These are phyloP conservation scores for Oedothorax gibbosus DNA, from an alignment of 1,140 invertebrate genomes.

Conservation along the genomic window DNA sequence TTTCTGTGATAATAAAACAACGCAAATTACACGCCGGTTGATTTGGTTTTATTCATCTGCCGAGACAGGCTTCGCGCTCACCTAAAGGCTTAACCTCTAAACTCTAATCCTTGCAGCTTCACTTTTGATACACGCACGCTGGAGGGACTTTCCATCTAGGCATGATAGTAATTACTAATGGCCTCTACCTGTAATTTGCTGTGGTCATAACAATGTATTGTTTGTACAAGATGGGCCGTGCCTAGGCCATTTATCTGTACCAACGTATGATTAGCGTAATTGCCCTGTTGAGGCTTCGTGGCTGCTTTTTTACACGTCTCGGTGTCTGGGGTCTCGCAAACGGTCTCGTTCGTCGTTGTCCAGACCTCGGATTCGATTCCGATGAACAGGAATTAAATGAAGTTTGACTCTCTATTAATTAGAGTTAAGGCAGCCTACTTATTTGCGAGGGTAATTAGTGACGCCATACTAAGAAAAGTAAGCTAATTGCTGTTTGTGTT, in stretches of 20 bases:
- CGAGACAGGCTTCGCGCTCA: neutral
- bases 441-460: too few species aligned
- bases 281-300: neutral
- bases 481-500: too few species aligned
- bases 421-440: too few species aligned
- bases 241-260: slow-evolving; percentile 27
- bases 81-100: neutral
- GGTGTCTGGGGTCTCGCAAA: slow-evolving; percentile 18
- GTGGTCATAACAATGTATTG: slow-evolving; percentile 32
- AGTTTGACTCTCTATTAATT: too few species aligned
- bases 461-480: too few species aligned
- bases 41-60: slow-evolving; percentile 13
- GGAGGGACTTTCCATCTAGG: neutral
- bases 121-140: slow-evolving; percentile 7
- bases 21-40: slow-evolving; percentile 21
- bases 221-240: slow-evolving; percentile 39
- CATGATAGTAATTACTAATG: slow-evolving; percentile 25
- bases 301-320: slow-evolving; percentile 24
- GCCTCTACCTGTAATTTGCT: slow-evolving; percentile 7
- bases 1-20: slow-evolving; percentile 1
- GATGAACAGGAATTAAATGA: too few species aligned
- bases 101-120: neutral
- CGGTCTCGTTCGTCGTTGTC: too few species aligned
- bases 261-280: slow-evolving; percentile 37
- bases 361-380: too few species aligned